Percentiles rank a stretch among this genome's conserved stretches.
Evolutionary conservation across 2,797 vertebrate species (phyloP).

Genomic region (Sylvia borin): DNA sequence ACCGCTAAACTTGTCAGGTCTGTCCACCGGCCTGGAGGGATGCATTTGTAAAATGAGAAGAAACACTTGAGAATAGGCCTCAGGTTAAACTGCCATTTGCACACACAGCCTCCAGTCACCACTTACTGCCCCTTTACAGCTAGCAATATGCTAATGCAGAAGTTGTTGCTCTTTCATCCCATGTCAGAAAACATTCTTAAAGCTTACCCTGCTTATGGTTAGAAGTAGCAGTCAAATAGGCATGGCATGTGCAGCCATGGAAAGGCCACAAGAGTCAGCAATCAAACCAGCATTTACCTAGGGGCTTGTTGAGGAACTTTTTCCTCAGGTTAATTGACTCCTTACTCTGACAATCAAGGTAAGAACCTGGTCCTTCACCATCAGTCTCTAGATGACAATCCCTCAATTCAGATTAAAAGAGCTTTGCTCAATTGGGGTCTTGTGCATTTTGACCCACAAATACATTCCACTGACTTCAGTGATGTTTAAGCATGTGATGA

Average conservation of each 20-base stretch:
- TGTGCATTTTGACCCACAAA: neutral
- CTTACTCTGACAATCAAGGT: neutral
- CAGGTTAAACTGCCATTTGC: conserved; percentile 2
- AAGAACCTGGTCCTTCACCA: neutral
- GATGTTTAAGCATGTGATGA: neutral
- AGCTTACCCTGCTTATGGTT: neutral
- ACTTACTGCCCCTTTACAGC: neutral
- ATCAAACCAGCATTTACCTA: neutral
- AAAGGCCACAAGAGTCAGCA: conserved; percentile 33
- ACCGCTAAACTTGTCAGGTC: neutral
- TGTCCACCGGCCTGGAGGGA: neutral
- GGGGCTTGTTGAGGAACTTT: neutral
- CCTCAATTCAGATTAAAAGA: neutral
- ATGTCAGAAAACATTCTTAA: neutral
- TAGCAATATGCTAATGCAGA: neutral
- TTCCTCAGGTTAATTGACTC: neutral
- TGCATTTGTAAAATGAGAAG: neutral
- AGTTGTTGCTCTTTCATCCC: neutral
- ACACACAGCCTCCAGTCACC: neutral
- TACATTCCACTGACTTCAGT: neutral
- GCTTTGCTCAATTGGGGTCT: neutral
- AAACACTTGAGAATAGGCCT: neutral
- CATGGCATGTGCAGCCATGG: conserved; percentile 20
- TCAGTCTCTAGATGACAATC: neutral
- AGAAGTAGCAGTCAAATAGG: neutral